Evolutionary conservation across 2,113 vertebrate species (phyloP), one percentile per base, ranked within the genome.

Genomic region (Ptychochromis oligacanthus): DNA sequence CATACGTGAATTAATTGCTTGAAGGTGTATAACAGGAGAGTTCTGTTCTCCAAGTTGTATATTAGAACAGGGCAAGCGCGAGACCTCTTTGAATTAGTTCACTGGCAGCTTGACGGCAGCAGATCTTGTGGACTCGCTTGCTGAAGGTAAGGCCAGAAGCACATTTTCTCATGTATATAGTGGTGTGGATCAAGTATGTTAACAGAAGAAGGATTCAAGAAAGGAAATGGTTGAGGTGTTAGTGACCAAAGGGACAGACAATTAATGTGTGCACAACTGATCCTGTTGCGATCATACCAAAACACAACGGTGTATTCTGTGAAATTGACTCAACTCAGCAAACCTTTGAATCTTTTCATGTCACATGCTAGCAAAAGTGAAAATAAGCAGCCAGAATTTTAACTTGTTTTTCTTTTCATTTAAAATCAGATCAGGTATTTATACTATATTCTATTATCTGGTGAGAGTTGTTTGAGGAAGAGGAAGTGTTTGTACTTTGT

Each of bases 111-210:
- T 3, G 2, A 56, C 3, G 1, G 58, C 28, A 49, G 80, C 62
- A 85, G 80, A 82, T 31, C 72, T 62, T 78, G 24, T 67, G 57
- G 38, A 67, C n/a, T 7, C 59, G 28, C 22, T 70, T 2, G 28
- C 61, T 67, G 9, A 90, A 89, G 93, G 93, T 94, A 93, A 93
- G 86, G 70, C 65, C 70, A 62, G 13, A 12, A 2, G 7, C 20
- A n/a, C 1, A 9, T 26, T 74, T 56, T 86, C 3, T 49, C 20
- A 52, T 8, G 4, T 43, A 14, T 43, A 14, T 13, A 79, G 22
- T 6, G 24, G 24, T 67, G 24, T 61, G 3, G 17, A 58, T n/a
- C 31, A 17, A 4, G 31, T 14, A 7, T 1, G 18, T 28, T 40
- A 58, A 28, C 20, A 38, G 40, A 1, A 11, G 31, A 36, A 26